These are phyloP conservation scores for Aplochiton taeniatus DNA, from an alignment of 2,797 vertebrate genomes.

Conservation along the genomic window DNA sequence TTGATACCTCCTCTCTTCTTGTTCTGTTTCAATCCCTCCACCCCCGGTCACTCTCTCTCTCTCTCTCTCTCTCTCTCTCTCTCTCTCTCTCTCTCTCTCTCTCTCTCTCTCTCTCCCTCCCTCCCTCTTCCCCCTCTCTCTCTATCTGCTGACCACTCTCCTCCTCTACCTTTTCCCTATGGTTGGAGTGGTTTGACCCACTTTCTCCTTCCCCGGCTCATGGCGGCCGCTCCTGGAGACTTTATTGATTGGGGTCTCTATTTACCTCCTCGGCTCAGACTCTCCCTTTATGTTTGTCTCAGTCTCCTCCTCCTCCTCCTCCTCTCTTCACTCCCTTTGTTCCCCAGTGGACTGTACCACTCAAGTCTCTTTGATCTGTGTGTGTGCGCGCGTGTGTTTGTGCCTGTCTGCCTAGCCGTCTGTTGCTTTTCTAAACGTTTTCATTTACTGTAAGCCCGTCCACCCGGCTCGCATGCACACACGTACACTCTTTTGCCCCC, in stretches of 20 bases:
- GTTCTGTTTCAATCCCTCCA: too few species aligned
- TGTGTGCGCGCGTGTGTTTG: conserved; percentile 46
- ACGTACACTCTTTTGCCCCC: conserved; percentile 9
- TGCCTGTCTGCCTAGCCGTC: conserved; percentile 53
- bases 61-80: too few species aligned
- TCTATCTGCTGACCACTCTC: conserved; percentile 16
- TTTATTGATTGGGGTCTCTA: conserved; percentile 74
- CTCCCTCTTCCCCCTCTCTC: conserved; percentile 1
- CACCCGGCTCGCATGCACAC: conserved; percentile 29
- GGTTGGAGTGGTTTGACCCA: conserved; percentile 57
- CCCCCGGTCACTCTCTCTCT: too few species aligned
- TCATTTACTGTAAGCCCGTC: conserved; percentile 70
- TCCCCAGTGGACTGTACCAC: conserved; percentile 67
- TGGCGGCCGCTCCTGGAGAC: conserved; percentile 58
- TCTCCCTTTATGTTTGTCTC: conserved; percentile 12
- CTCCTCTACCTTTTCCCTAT: conserved; percentile 25
- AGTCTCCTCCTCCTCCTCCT: conserved; percentile 27
- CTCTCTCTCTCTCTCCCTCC: neutral
- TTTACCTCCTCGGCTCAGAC: conserved; percentile 45
- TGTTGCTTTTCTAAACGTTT: conserved; percentile 66
- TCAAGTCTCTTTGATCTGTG: conserved; percentile 64
- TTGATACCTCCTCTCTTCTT: too few species aligned
- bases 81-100: conserved; percentile 13
- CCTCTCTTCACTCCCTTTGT: conserved; percentile 47
- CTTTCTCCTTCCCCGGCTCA: conserved; percentile 41